Evolutionary conservation across 1,140 invertebrate genomes (phyloP).

Genomic region (Mactra quadrangularis): DNA sequence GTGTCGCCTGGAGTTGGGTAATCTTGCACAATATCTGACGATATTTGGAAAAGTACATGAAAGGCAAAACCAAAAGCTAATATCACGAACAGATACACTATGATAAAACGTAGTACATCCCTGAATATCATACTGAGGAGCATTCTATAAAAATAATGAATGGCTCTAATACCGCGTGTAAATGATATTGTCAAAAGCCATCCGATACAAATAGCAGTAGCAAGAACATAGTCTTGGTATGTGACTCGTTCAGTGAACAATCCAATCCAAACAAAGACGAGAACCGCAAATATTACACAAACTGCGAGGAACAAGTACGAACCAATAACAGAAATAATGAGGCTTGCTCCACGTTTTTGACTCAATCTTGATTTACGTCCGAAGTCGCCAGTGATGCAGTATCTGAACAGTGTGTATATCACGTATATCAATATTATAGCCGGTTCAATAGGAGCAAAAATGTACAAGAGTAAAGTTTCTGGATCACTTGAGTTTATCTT

Average conservation of each 20-base stretch:
- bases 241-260: slow-evolving; percentile 60
- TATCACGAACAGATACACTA: slow-evolving; percentile 79
- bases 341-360: background rate
- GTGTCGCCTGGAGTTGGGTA: slow-evolving; percentile 70
- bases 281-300: slow-evolving; percentile 65
- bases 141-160: slow-evolving; percentile 80
- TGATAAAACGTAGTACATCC: slow-evolving; percentile 76
- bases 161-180: slow-evolving; percentile 75
- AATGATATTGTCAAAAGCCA: slow-evolving; percentile 78
- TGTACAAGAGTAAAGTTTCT: slow-evolving; percentile 62
- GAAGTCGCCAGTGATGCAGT: slow-evolving; percentile 11
- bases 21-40: slow-evolving; percentile 41
- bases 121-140: slow-evolving; percentile 78
- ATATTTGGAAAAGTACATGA: slow-evolving; percentile 73
- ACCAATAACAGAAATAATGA: slow-evolving; percentile 39
- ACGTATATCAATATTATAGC: slow-evolving; percentile 66
- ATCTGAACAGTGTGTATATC: slow-evolving; percentile 33
- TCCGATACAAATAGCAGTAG: slow-evolving; percentile 73
- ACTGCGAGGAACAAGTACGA: slow-evolving; percentile 54
- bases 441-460: slow-evolving; percentile 71
- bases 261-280: slow-evolving; percentile 74
- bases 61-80: slow-evolving; percentile 78
- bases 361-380: slow-evolving; percentile 14
- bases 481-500: slow-evolving; percentile 34
- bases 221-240: slow-evolving; percentile 74